Evolutionary conservation across 2,113 vertebrate genomes (phyloP).

Genomic region (Helogale parvula): DNA sequence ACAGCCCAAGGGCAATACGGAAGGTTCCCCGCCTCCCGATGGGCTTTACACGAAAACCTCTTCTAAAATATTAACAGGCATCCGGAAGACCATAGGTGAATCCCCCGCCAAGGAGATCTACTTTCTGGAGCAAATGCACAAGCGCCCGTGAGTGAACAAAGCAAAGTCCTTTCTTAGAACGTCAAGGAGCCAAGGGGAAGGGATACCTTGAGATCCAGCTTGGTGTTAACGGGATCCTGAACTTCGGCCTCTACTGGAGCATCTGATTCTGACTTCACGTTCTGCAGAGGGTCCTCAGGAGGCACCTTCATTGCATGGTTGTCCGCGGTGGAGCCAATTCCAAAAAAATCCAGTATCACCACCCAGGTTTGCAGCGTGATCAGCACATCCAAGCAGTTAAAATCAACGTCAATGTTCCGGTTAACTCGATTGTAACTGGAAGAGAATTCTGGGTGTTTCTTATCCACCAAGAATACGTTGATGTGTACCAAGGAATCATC

Average conservation of each 20-base stretch:
- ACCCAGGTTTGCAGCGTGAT: conserved; percentile 99
- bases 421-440: conserved; percentile 89
- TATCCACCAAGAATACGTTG: conserved; percentile 95
- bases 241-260: conserved; percentile 73
- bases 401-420: conserved; percentile 95
- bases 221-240: conserved; percentile 92
- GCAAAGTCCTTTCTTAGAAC: background rate
- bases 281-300: conserved; percentile 82
- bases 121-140: background rate
- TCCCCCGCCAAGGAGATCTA: background rate
- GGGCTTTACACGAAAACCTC: background rate
- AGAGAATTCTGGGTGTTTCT: conserved; percentile 95
- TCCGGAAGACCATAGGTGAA: background rate
- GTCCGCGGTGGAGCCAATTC: conserved; percentile 97
- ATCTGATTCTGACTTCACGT: conserved; percentile 78
- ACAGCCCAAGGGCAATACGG: background rate
- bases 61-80: background rate
- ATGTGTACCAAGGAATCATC: conserved; percentile 98
- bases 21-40: background rate
- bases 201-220: conserved; percentile 95
- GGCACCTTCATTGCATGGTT: conserved; percentile 93
- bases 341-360: conserved; percentile 98
- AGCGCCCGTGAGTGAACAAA: background rate
- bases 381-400: conserved; percentile 97
- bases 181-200: background rate